Evolutionary conservation across 2,888 invertebrate genomes (phyloP).

Genomic region (Spodoptera picta): DNA sequence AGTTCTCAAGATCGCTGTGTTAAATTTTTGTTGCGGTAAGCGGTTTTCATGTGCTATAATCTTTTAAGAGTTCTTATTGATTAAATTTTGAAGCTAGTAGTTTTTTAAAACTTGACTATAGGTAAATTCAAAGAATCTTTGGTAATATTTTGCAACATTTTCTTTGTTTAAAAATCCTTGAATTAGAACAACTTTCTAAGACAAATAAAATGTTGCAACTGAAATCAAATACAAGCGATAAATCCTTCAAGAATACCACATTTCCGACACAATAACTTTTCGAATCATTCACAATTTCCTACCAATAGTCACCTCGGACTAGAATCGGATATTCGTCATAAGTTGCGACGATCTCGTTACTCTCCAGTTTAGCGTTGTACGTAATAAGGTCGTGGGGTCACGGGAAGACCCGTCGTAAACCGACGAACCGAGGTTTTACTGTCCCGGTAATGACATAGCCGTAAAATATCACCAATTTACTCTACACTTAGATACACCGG

Average conservation of each 20-base stretch:
- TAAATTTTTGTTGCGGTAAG: conserved; percentile 17
- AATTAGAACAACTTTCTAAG: too few relatives aligned
- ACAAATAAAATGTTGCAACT: too few relatives aligned
- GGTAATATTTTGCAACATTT: background rate
- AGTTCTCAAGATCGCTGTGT: conserved; percentile 14
- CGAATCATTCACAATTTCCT: conserved; percentile 1
- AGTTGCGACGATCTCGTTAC: conserved; percentile 53
- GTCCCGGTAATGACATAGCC: conserved; percentile 77
- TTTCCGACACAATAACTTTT: conserved; percentile 4
- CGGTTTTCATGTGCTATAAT: conserved; percentile 6
- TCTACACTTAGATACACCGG: conserved; percentile 76
- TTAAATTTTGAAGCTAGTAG: background rate
- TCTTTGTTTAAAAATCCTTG: background rate
- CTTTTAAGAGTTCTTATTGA: conserved; percentile 6
- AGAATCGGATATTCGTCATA: conserved; percentile 47
- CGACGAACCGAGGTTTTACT: conserved; percentile 75
- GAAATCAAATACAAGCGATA: too few relatives aligned
- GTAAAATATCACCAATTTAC: conserved; percentile 86
- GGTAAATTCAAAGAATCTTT: too few relatives aligned
- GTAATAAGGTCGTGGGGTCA: conserved; percentile 80
- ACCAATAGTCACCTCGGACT: conserved; percentile 20
- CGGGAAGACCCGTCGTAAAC: conserved; percentile 80
- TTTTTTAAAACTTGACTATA: too few relatives aligned
- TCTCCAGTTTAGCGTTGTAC: conserved; percentile 61
- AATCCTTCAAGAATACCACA: background rate